Percentiles rank a stretch among this genome's conserved stretches.
Evolutionary conservation across 2,888 invertebrate genomes (phyloP).

Genomic region (Torymus texanus): DNA sequence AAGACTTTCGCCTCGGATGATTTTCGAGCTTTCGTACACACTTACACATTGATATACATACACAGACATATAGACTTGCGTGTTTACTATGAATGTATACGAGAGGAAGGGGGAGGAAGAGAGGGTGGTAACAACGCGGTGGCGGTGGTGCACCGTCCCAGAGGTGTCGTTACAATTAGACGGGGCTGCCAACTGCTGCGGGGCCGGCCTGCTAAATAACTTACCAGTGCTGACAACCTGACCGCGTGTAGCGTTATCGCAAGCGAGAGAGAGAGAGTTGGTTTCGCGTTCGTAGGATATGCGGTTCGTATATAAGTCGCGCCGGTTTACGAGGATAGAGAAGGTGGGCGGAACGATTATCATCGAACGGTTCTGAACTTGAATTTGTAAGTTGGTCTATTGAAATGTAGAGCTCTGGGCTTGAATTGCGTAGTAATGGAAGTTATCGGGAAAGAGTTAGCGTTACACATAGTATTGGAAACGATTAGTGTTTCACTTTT

Average conservation of each 20-base stretch:
- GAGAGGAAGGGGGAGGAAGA: neutral
- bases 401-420: too few species aligned
- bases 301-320: too few species aligned
- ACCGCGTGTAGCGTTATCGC: conserved; percentile 62
- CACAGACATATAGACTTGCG: too few species aligned
- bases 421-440: too few species aligned
- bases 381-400: too few species aligned
- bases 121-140: conserved; percentile 52
- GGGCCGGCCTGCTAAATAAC: conserved; percentile 73
- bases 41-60: too few species aligned
- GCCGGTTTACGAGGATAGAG: too few species aligned
- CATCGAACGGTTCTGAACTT: conserved; percentile 4
- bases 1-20: neutral
- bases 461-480: too few species aligned
- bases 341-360: conserved; percentile 3
- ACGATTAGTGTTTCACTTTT: too few species aligned
- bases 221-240: conserved; percentile 73
- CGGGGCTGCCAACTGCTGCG: conserved; percentile 70
- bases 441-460: too few species aligned
- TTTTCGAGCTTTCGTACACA: neutral
- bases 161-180: conserved; percentile 74
- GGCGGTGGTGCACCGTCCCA: conserved; percentile 65
- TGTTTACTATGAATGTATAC: neutral
- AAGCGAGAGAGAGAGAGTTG: too few species aligned
- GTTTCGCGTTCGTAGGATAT: too few species aligned